Base-by-base conservation (phyloP, 2,797 vertebrate genomes). In the Synaphobranchus kaupii region DNA sequence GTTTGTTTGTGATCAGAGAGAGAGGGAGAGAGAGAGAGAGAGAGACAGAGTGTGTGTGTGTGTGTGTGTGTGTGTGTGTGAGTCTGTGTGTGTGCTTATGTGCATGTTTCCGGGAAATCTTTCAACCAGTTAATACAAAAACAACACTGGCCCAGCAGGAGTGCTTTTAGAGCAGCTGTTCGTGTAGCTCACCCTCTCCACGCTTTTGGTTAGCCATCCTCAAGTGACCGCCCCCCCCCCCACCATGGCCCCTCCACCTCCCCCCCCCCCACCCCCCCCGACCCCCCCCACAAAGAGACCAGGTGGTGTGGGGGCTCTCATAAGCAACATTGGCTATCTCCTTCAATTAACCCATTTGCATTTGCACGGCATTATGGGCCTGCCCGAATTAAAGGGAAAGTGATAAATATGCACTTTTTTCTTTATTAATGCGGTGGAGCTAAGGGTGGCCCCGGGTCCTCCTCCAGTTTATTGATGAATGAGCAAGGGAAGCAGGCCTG, bases 251-350 rank as follows among this genome's bases (percentile, higher is more conserved):
- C 13, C 13, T 3, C 28, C 47, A 44, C 28, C 34, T 20, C 68
- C 76, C 83, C 90, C 8, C 20, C 0, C 2, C 4, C 20, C 58
- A 20, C 22, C 58, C 58, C 17, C 3, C 17, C 8, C 28, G 47
- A 50, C 66, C 50, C 31, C 68, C 76, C 81, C 91, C 88, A 90
- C 90, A 89, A 88, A 91, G 88, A 91, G 89, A 87, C 80, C 95
- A 95, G 93, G 92, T 95, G 95, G 91, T 84, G 6, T 84, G 88
- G 91, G 88, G 91, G 88, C 94, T 93, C 88, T 86, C 85, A 90
- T 85, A 92, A 90, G 94, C 94, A 93, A 89, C 80, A 9, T 86
- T 60, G 89, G 85, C 91, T 89, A 90, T 96, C 91, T 86, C 44
- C 39, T 44, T 86, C 54, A 56, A 86, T 80, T 82, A 82, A 25